These are phyloP conservation scores for Folsomia manolachei DNA, from an alignment of 2,888 invertebrate genomes.

Conservation along the genomic window DNA sequence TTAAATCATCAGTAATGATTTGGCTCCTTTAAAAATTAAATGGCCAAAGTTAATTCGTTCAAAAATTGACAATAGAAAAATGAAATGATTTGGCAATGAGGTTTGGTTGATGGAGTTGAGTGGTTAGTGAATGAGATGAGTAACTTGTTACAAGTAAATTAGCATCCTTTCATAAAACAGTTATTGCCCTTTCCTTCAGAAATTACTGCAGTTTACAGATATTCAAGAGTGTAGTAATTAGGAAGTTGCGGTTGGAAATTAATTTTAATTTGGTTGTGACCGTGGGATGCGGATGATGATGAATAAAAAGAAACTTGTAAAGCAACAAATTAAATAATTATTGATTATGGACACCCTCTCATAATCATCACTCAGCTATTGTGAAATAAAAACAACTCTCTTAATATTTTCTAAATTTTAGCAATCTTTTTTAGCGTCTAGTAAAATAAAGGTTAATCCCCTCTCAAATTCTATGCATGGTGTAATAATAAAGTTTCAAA, in stretches of 20 bases:
- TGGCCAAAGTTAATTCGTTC: neutral
- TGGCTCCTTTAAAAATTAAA: neutral
- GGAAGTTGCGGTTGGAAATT: slow-evolving; percentile 2
- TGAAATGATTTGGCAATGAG: too few relatives aligned
- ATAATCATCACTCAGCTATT: too few relatives aligned
- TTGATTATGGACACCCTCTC: slow-evolving; percentile 5
- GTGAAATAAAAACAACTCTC: too few relatives aligned
- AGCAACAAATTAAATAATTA: neutral
- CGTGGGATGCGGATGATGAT: neutral
- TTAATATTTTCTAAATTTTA: neutral
- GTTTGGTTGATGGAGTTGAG: too few relatives aligned
- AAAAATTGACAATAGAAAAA: neutral
- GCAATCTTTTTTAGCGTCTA: too few relatives aligned
- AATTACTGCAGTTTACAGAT: neutral
- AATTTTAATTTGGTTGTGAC: neutral
- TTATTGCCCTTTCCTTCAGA: neutral
- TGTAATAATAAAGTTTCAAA: neutral
- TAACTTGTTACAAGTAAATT: neutral
- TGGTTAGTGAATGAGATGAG: neutral
- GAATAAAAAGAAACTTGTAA: neutral
- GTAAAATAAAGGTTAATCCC: slow-evolving; percentile 6
- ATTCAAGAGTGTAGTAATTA: neutral
- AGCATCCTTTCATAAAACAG: neutral
- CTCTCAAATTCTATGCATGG: neutral
- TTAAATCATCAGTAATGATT: neutral